Base-by-base conservation (phyloP, 64 coral and sea anemone genomes). In the Stichodactyla helianthus region DNA sequence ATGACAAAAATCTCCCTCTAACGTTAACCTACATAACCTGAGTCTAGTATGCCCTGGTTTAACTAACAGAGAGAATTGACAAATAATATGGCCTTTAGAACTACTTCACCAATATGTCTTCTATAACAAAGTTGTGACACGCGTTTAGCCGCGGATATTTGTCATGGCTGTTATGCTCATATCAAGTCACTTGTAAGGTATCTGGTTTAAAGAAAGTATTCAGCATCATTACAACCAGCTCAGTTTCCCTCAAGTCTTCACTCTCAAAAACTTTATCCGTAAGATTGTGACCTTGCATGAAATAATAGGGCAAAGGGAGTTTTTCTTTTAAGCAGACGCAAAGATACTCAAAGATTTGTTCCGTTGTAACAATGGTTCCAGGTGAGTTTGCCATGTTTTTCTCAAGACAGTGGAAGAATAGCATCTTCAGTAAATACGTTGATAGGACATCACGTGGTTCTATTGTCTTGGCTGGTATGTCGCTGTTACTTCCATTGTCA, bases 401-500 rank as follows among this genome's bases (percentile, higher is more conserved):
- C 5, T 89, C 79, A 18, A 89, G 79, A 54, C 88, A 89, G 25
- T 89, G 65, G 18, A 89, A 89, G 61, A 89, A 89, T 60, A 89
- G 52, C 58, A 82, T 89, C 79, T 89, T 89, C 12, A 89, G 20
- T 67, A 83, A 65, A 71, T 89, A 89, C 0, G 88, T 89, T 10
- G 88, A 89, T 7, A 89, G 54, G 54, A 70, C 52, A 35, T 89
- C n/a, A 53, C 63, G 70, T 10, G 88, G 88, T 18, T 71, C 51
- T 56, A 89, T n/a, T 23, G 79, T 89, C 55, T 89, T 83, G 6
- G 53, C 59, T 15, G 50, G 60, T 6, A 55, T 57, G 57, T 89
- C 25, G 56, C 77, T 62, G 16, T 50, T 11, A 25, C 57, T 87
- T 55, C 0, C 13, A 31, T 74, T 10, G 0, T 74, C 68, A 11